phyloP scores from a whole-genome alignment of 2,113 vertebrate species.

The Pyxicephalus adspersus region DNA sequence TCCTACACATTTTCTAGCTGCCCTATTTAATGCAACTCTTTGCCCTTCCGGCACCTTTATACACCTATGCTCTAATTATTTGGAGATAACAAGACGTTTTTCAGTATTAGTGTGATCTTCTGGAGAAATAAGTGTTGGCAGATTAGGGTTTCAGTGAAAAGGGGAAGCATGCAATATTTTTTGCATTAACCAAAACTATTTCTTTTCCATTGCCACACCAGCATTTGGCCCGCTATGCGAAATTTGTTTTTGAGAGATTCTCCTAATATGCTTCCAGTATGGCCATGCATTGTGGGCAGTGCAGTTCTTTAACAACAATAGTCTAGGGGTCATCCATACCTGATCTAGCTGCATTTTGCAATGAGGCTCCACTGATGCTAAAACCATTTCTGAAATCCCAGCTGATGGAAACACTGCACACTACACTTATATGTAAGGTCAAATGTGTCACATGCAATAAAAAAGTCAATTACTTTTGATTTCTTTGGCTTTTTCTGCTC shows the following conservation, averaged over 20 bases:
- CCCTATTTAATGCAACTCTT: too few species aligned
- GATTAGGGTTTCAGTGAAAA: too few species aligned
- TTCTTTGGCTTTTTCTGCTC: not conserved
- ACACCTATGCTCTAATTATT: too few species aligned
- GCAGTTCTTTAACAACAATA: not conserved
- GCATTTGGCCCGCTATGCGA: too few species aligned
- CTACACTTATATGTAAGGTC: not conserved
- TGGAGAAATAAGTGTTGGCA: too few species aligned
- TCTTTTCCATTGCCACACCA: too few species aligned
- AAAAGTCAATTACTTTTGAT: conserved; percentile 10
- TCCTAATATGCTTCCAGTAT: not conserved
- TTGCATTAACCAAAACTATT: too few species aligned
- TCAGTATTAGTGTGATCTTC: too few species aligned
- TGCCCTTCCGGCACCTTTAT: too few species aligned
- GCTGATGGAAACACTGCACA: not conserved
- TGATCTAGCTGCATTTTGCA: not conserved
- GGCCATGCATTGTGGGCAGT: not conserved
- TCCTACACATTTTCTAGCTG: too few species aligned
- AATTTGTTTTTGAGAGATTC: not conserved
- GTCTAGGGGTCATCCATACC: not conserved
- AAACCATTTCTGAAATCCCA: not conserved
- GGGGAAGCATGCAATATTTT: too few species aligned
- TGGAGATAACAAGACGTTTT: too few species aligned
- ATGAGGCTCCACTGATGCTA: not conserved
- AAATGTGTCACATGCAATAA: conserved; percentile 24